Evolutionary conservation across 1,140 invertebrate genomes (phyloP).

Genomic region (Drosophila chauvacae): DNA sequence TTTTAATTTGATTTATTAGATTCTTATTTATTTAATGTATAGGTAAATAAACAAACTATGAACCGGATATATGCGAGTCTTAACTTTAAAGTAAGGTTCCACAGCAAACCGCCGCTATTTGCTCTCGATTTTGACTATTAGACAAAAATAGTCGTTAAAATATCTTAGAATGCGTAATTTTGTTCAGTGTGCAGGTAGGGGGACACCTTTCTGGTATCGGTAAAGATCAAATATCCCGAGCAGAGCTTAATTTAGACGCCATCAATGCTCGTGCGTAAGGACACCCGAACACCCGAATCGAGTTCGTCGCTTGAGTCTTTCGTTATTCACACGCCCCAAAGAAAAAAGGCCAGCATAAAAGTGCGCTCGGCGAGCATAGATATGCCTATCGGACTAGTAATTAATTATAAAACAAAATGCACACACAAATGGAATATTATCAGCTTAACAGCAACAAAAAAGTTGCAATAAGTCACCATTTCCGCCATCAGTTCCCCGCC

Average conservation of each 20-base stretch:
- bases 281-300: constrained; percentile 24
- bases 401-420: constrained; percentile 58
- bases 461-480: constrained; percentile 73
- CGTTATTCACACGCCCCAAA: constrained; percentile 41
- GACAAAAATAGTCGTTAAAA: background rate
- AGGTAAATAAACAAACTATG: too few relatives aligned
- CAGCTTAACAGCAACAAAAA: constrained; percentile 27
- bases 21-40: background rate
- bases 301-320: constrained; percentile 75
- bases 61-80: too few relatives aligned
- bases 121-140: background rate
- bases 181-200: background rate
- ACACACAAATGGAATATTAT: constrained; percentile 26
- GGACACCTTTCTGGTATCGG: constrained; percentile 40
- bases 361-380: constrained; percentile 25
- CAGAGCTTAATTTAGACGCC: constrained; percentile 75
- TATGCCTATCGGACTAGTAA: constrained; percentile 43
- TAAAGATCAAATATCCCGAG: constrained; percentile 63
- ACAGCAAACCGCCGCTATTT: background rate
- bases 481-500: constrained; percentile 70
- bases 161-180: background rate
- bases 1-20: background rate
- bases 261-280: constrained; percentile 43
- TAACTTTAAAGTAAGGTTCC: background rate
- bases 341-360: constrained; percentile 51